Conservation (phyloP, 2,797 vertebrate species). For the Carapus acus region DNA sequence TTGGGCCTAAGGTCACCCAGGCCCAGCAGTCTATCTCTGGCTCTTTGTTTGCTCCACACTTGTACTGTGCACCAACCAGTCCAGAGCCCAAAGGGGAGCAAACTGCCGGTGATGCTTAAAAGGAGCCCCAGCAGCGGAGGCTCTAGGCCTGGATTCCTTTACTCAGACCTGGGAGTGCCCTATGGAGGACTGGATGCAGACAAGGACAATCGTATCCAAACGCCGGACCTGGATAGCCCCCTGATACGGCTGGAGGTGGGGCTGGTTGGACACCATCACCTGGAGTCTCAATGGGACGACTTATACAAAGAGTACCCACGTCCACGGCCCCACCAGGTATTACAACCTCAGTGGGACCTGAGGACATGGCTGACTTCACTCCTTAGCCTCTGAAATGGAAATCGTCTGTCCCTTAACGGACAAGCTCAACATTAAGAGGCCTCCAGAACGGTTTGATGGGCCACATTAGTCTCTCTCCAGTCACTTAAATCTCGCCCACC, state of each 20-base stretch:
- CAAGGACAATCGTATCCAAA: conserved; percentile 48
- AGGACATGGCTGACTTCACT: not conserved
- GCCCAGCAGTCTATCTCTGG: conserved; percentile 75
- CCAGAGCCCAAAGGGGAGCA: conserved; percentile 79
- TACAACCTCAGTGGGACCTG: conserved; percentile 9
- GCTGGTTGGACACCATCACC: conserved; percentile 56
- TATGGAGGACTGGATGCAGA: conserved; percentile 53
- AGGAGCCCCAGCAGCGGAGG: conserved; percentile 55
- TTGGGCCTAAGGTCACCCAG: conserved; percentile 40
- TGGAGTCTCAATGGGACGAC: conserved; percentile 82
- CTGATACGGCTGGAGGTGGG: conserved; percentile 57
- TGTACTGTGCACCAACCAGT: conserved; percentile 79
- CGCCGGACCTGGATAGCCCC: conserved; percentile 64
- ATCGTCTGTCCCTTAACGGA: conserved; percentile 18
- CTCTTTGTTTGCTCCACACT: conserved; percentile 79
- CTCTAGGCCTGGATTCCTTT: conserved; percentile 47
- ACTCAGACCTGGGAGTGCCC: conserved; percentile 46
- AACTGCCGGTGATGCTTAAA: conserved; percentile 79
- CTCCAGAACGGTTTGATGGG: conserved; percentile 29
- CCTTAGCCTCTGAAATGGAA: conserved; percentile 10
- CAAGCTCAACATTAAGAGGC: conserved; percentile 20
- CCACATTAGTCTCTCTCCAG: conserved; percentile 42
- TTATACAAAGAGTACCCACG: conserved; percentile 83
- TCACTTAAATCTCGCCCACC: conserved; percentile 34
- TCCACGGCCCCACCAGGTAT: conserved; percentile 80